Percentiles rank a stretch among this genome's conserved stretches.
Evolutionary conservation across 2,888 invertebrate species (phyloP).

Genomic region (Carterocephalus palaemon): DNA sequence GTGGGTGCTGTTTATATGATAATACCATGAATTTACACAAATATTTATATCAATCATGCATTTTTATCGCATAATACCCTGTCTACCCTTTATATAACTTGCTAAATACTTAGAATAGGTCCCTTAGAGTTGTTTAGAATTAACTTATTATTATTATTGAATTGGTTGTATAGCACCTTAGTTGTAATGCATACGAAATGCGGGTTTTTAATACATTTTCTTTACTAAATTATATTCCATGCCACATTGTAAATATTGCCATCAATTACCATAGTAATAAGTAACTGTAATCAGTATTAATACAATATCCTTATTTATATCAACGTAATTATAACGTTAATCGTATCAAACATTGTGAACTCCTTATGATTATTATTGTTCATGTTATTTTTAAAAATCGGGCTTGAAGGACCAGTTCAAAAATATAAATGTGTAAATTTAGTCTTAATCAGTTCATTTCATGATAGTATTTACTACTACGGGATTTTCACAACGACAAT

Average conservation of each 20-base stretch:
- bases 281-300: slow-evolving; percentile 76
- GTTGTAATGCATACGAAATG: slow-evolving; percentile 55
- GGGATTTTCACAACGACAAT: slow-evolving; percentile 46
- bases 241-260: slow-evolving; percentile 70
- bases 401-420: slow-evolving; percentile 24
- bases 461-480: slow-evolving; percentile 41
- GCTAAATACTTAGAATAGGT: slow-evolving; percentile 8
- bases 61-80: slow-evolving; percentile 15
- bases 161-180: slow-evolving; percentile 55
- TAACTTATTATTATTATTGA: slow-evolving; percentile 52
- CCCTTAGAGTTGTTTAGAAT: slow-evolving; percentile 36
- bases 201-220: slow-evolving; percentile 60
- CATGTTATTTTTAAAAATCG: slow-evolving; percentile 10
- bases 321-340: slow-evolving; percentile 42
- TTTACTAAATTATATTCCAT: slow-evolving; percentile 64
- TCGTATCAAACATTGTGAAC: slow-evolving; percentile 33
- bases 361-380: slow-evolving; percentile 27
- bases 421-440: slow-evolving; percentile 1
- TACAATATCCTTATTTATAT: slow-evolving; percentile 68
- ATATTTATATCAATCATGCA: slow-evolving; percentile 10
- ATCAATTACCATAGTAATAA: slow-evolving; percentile 64
- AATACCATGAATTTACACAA: slow-evolving; percentile 9
- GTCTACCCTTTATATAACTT: slow-evolving; percentile 11
- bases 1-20: slow-evolving; percentile 17
- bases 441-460: slow-evolving; percentile 34